These are phyloP conservation scores for Artemia franciscana DNA, from an alignment of 1,140 invertebrate genomes.

Conservation along the genomic window DNA sequence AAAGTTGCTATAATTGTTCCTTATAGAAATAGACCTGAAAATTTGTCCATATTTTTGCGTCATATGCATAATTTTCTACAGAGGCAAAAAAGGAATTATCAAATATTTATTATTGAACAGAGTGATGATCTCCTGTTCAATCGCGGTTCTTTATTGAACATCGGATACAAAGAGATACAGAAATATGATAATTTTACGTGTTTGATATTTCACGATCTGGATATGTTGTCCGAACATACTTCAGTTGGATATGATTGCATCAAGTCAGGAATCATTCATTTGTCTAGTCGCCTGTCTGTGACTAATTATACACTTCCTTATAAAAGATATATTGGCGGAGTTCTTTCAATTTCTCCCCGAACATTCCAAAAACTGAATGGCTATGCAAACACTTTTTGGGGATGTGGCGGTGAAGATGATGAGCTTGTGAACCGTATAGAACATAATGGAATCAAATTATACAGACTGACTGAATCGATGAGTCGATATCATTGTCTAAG, in stretches of 20 bases:
- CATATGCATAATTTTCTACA: conserved; percentile 30
- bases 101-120: conserved; percentile 31
- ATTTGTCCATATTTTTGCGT: conserved; percentile 24
- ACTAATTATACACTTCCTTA: neutral
- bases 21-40: conserved; percentile 27
- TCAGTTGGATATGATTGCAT: neutral
- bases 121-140: conserved; percentile 13
- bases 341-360: conserved; percentile 52
- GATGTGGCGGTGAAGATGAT: conserved; percentile 80
- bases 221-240: conserved; percentile 27
- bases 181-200: conserved; percentile 20
- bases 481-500: conserved; percentile 35
- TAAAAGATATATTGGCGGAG: conserved; percentile 31
- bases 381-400: conserved; percentile 77
- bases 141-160: conserved; percentile 22
- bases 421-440: conserved; percentile 68
- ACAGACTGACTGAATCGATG: conserved; percentile 57
- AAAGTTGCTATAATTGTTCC: conserved; percentile 27
- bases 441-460: conserved; percentile 50
- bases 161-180: conserved; percentile 22
- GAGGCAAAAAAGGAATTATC: conserved; percentile 29
- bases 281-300: neutral
- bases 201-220: conserved; percentile 31
- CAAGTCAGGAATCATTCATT: neutral
- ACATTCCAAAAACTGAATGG: conserved; percentile 66